Evolutionary conservation across 2,113 vertebrate genomes (phyloP).

Genomic region (Malurus alboscapulatus): DNA sequence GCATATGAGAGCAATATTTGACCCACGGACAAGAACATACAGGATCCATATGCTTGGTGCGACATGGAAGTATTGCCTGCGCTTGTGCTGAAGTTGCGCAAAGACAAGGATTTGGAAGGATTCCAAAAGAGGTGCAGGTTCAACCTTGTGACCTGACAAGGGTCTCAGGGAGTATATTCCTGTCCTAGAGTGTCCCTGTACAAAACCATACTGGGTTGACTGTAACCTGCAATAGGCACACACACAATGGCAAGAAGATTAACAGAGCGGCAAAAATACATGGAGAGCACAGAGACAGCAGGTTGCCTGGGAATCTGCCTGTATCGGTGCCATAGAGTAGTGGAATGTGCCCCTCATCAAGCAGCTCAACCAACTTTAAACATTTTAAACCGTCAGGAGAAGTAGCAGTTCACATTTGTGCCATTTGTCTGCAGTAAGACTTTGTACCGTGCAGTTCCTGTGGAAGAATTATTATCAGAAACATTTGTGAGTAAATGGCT

Average conservation of each 20-base stretch:
- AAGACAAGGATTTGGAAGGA: constrained; percentile 4
- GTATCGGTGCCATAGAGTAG: rapidly evolving
- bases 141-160: not conserved
- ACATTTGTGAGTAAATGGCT: not conserved
- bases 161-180: not conserved
- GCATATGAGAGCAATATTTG: constrained; percentile 25
- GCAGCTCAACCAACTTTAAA: not conserved
- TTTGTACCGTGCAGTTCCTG: not conserved
- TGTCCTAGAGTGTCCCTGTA: not conserved
- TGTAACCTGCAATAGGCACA: not conserved
- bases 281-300: not conserved
- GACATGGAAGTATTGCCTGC: not conserved
- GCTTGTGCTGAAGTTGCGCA: not conserved
- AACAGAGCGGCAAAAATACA: not conserved
- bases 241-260: not conserved
- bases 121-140: constrained; percentile 14
- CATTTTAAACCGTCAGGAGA: not conserved
- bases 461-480: not conserved
- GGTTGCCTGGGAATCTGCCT: not conserved
- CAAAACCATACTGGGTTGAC: not conserved
- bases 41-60: not conserved
- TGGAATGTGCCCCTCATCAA: not conserved
- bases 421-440: not conserved
- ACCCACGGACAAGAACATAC: constrained; percentile 14
- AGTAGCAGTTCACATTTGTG: not conserved